Evolutionary conservation across 2,797 vertebrate genomes (phyloP), one percentile per base, ranked within the genome.

Genomic region (Pipistrellus nathusii): DNA sequence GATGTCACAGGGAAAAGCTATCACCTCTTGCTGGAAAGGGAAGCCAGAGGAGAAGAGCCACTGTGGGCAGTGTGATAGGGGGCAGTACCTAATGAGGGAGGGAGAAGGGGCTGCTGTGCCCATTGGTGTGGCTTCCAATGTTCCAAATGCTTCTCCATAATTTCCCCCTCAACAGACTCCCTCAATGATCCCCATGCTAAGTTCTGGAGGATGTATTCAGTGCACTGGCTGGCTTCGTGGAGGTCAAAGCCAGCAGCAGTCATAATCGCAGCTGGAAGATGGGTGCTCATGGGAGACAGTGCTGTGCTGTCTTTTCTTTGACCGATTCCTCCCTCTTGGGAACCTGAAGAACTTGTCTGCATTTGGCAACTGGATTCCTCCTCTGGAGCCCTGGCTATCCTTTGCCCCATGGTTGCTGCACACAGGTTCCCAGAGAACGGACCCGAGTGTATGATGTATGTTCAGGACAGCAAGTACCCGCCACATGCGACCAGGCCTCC

Each of bases 151-250:
- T 84, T 93, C 68, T 46, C 13, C 35, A 62, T 85, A 77, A 88
- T 59, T 59, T 85, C 59, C 48, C 38, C 8, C 1, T 80, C 21
- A 44, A 38, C 51, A 83, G 88, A 88, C 41, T 93, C 25, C 55
- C 41, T 69, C 53, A 46, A 14, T 82, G 81, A 73, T 85, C 75
- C 82, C 44, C 7, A 15, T 83, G 88, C n/a, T 41, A 35, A 87
- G 51, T 23, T 38, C 27, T 44, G 17, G 72, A 93, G 95, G 86
- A 38, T 77, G 32, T 51, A 48, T 35, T 25, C 77, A 91, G 94
- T 91, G 41, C 53, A 78, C 12, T 27, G 55, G 41, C 66, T 76
- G 57, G 41, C 59, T 88, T 92, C 53, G 1, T 51, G 85, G 66
- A 72, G 15, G 82, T 75, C 87, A 78, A 73, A 93, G 55, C 66